These are phyloP conservation scores for Chromis chromis DNA, from an alignment of 2,797 vertebrate species.

Conservation along the genomic window DNA sequence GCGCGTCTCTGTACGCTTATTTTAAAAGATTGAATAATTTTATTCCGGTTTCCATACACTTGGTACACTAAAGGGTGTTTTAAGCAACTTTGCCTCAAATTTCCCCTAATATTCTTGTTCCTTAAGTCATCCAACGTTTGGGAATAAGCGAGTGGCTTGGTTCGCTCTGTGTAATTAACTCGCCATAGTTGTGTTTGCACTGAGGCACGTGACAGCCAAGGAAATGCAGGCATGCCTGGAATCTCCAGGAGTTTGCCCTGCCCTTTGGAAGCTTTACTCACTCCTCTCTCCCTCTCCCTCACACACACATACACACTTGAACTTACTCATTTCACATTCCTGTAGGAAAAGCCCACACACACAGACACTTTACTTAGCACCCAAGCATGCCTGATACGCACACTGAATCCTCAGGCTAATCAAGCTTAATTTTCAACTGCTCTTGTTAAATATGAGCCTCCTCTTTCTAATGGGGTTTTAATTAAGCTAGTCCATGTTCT, in stretches of 20 bases:
- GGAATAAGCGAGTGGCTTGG: not conserved
- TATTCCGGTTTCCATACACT: not conserved
- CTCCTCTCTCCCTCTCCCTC: constrained; percentile 13
- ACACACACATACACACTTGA: constrained; percentile 47
- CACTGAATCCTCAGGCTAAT: constrained; percentile 45
- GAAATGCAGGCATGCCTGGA: constrained; percentile 83
- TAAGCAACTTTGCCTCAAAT: not conserved
- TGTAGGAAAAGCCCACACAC: constrained; percentile 62
- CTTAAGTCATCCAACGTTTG: constrained; percentile 4
- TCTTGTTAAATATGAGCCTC: constrained; percentile 51
- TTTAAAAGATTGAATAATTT: not conserved
- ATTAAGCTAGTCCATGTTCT: constrained; percentile 64
- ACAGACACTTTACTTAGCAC: constrained; percentile 22
- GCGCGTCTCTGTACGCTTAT: not conserved
- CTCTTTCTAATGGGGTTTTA: constrained; percentile 57
- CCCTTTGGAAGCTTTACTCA: constrained; percentile 49
- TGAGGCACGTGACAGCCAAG: constrained; percentile 68
- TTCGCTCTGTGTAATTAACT: constrained; percentile 53
- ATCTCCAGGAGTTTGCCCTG: constrained; percentile 78
- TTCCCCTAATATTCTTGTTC: constrained; percentile 11
- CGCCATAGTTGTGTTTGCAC: constrained; percentile 56
- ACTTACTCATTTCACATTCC: constrained; percentile 67
- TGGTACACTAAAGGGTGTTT: not conserved
- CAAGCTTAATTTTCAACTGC: constrained; percentile 47
- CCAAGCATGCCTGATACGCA: constrained; percentile 21